These are phyloP conservation scores for Tadarida brasiliensis DNA, from an alignment of 2,797 vertebrate species.

Conservation along the genomic window DNA sequence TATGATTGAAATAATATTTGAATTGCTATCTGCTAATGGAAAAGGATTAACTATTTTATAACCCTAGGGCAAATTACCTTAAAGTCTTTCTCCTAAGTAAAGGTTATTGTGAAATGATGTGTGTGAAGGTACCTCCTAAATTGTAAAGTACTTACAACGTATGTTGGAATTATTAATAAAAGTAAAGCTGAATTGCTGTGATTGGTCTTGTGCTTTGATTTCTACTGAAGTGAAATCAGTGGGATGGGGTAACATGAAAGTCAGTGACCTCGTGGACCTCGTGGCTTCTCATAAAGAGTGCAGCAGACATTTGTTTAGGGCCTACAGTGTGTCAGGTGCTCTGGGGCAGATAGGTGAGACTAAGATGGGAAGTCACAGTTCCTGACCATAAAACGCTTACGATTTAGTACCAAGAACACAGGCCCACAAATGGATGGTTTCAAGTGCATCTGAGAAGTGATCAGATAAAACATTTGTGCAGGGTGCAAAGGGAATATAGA, in stretches of 20 bases:
- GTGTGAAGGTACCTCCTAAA: neutral
- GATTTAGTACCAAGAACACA: neutral
- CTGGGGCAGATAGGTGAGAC: neutral
- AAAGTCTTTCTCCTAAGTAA: slow-evolving; percentile 17
- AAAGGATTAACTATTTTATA: neutral
- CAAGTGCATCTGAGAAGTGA: neutral
- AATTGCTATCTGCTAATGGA: neutral
- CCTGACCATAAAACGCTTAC: neutral
- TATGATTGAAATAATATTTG: slow-evolving; percentile 11
- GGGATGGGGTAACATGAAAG: neutral
- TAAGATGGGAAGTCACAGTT: neutral
- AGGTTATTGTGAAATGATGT: neutral
- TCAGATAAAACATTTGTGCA: neutral
- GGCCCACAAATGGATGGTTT: neutral
- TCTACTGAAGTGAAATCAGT: neutral
- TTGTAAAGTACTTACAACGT: slow-evolving; percentile 29
- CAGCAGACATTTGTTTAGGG: neutral
- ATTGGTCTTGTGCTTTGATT: neutral
- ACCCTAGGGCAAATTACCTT: neutral
- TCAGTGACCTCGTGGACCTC: neutral
- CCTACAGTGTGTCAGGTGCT: neutral
- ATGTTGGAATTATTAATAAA: slow-evolving; percentile 48
- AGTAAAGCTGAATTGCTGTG: slow-evolving; percentile 16
- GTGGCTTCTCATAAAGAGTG: neutral
- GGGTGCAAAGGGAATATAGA: neutral